Conservation (phyloP, 2,888 invertebrate genomes). For the Hypselothyrea guttata region DNA sequence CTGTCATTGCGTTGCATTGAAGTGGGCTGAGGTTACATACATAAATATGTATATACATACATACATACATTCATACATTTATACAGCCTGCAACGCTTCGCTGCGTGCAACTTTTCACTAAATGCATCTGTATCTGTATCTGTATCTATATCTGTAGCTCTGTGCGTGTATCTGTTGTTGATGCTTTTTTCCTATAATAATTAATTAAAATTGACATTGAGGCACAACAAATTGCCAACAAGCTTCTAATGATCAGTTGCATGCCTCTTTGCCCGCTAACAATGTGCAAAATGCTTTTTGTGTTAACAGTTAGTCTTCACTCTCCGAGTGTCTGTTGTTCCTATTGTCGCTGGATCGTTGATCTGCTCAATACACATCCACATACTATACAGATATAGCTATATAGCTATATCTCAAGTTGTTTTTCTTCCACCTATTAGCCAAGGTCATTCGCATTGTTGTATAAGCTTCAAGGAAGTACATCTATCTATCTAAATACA, state of each 20-base stretch:
- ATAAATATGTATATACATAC: not conserved
- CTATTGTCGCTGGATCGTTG: conserved; percentile 15
- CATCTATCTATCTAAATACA: no score
- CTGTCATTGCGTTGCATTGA: not conserved
- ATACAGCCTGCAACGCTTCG: conserved; percentile 57
- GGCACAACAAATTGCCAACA: conserved; percentile 67
- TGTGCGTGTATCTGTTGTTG: conserved; percentile 2
- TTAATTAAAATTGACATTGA: conserved; percentile 75
- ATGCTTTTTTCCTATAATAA: conserved; percentile 55
- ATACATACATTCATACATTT: not conserved
- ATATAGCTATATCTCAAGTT: conserved; percentile 22
- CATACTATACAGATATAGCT: no score
- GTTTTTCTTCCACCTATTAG: conserved; percentile 34
- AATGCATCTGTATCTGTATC: not conserved
- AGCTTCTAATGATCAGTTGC: conserved; percentile 71
- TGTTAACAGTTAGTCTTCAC: conserved; percentile 64
- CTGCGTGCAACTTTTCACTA: conserved; percentile 43
- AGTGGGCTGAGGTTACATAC: not conserved
- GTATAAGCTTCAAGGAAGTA: conserved; percentile 49
- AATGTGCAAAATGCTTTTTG: conserved; percentile 73
- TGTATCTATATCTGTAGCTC: not conserved
- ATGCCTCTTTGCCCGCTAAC: conserved; percentile 65
- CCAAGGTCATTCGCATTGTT: conserved; percentile 52
- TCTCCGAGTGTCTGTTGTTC: conserved; percentile 19
- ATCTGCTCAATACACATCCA: conserved; percentile 16